A percentile compares a stretch with the other conserved stretches of the same genome.
Conservation (phyloP, 2,113 vertebrate genomes). For the Scolopax mira region DNA sequence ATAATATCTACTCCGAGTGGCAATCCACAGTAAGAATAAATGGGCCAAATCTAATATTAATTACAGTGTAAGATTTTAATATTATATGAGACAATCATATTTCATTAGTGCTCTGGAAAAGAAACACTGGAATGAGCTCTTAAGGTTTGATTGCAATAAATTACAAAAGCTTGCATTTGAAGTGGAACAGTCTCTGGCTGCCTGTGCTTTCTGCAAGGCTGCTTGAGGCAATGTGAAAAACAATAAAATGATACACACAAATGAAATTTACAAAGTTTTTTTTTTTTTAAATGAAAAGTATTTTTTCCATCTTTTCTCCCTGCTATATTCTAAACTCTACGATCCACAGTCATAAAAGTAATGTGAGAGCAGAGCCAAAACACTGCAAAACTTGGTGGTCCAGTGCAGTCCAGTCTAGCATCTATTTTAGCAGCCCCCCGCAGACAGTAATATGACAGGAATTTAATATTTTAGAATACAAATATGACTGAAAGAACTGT, state of each 20-base stretch:
- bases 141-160: conserved; percentile 20
- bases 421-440: background rate
- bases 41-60: conserved; percentile 1
- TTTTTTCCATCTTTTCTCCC: background rate
- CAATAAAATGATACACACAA: background rate
- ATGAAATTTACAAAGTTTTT: background rate
- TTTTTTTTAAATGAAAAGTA: background rate
- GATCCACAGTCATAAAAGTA: background rate
- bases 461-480: background rate
- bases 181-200: background rate
- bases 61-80: background rate
- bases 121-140: background rate
- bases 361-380: background rate
- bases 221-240: background rate
- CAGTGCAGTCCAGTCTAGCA: background rate
- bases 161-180: background rate
- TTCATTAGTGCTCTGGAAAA: conserved; percentile 2
- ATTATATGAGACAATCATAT: background rate
- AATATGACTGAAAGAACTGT: background rate
- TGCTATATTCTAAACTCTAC: background rate
- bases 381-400: background rate
- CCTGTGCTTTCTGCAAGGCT: background rate
- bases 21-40: conserved; percentile 1
- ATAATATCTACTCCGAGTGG: background rate
- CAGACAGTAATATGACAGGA: background rate